Base-by-base conservation (phyloP, 2,113 vertebrate species). In the Lethenteron reissneri region DNA sequence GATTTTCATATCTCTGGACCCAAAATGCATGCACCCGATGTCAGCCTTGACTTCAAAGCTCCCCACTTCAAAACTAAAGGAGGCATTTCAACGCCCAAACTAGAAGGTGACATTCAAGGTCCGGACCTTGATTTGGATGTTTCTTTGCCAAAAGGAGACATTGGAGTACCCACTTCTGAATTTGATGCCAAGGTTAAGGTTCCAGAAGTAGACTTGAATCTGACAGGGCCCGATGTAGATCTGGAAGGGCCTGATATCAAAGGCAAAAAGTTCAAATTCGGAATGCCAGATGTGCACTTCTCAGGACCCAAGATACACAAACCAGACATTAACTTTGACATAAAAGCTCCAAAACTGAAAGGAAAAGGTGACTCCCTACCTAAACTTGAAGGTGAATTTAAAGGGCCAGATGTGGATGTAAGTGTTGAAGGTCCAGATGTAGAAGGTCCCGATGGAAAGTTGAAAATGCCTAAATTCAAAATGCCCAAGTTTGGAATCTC, bases 401-500 rank as follows among this genome's bases (percentile, higher is more conserved):
- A 11, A 68, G 62, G 62, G 62, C 78, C 79, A 8, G 72, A 74
- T 0, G n/a, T 72, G 1, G 73, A 78, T 57, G 56, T 4, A 1
- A 75, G 74, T 57, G 72, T 78, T 72, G 73, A 69, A 70, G 58
- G 73, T 21, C 69, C 73, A 60, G 74, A 73, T 19, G 13, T 60
- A 14, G 73, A 73, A 71, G 72, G 71, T 7, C 71, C 74, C n/a
- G 78, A 80, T 19, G 56, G 69, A 62, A 82, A 79, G 70, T 74
- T 57, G 68, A 83, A 82, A 71, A 70, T 78, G 3, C 78, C 81
- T 59, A 83, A 81, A 74, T 78, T 83, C 71, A 78, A 79, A 7
- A 72, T 83, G 72, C 77, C 81, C 12, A 82, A 79, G 71, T 77
- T 77, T 5, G 81, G 78, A 60, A 77, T 82, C 71, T 74, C 78